Base-by-base conservation (phyloP, 2,797 vertebrate genomes). In the Anabacerthia variegaticeps region DNA sequence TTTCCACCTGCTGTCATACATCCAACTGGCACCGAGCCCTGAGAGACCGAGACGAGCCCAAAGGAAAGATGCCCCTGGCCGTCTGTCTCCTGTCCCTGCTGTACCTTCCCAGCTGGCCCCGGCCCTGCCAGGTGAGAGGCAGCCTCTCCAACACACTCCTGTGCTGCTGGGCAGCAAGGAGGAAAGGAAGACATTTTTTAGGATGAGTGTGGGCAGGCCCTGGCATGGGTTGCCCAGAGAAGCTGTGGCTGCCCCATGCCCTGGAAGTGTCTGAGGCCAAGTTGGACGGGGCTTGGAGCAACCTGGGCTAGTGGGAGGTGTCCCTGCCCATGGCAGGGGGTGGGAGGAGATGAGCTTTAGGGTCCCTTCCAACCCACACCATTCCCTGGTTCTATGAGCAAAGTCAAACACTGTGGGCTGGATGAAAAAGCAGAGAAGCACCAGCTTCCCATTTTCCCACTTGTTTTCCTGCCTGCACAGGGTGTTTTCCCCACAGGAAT, bases 1-100 rank as follows among this genome's bases (percentile, higher is more conserved):
- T 80, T 37, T 56, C 93, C 92, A 88, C 95, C 93, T 94, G 93
- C 95, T 95, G 95, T 71, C 82, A 16, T 34, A 17, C 71, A 90
- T 55, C 92, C 67, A 20, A 85, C 86, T 21, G 15, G 92, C 88
- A 58, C 85, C 0, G 1, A 86, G 85, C 82, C 89, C 86, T 72
- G 1, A 0, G 59, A 49, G 78, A 22, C 66, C 0, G 0, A 71
- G 73, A 56, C 11, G 10, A 69, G 66, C 85, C 90, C 85, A 13
- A 5, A 81, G 92, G 78, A 87, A 54, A 55, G 82, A 37, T 1
- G 55, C 83, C 89, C 9, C 2, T 4, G 19, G 91, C 85, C 7
- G 22, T n/a, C 72, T 81, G 63, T 58, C 89, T 85, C 15, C 61
- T 71, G 58, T 27, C 24, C 2, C 86, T 89, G 61, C 23, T 0